Percentiles rank a stretch among this genome's conserved stretches.
These are phyloP conservation scores for Acrocephalus kingi DNA, from an alignment of 2,113 vertebrate genomes.

Conservation along the genomic window DNA sequence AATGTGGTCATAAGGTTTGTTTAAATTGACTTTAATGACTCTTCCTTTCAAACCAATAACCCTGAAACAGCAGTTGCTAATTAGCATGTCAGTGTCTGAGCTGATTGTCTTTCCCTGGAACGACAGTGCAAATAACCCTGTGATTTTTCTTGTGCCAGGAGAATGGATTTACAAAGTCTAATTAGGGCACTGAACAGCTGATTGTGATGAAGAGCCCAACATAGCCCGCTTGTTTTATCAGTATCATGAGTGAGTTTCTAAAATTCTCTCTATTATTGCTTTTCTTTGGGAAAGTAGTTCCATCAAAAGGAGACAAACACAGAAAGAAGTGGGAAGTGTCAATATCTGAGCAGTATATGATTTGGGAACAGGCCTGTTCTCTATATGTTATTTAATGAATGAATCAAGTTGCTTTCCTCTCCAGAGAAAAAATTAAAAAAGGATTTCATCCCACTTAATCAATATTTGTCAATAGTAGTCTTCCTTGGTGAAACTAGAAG, in stretches of 20 bases:
- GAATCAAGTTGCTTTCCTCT: background rate
- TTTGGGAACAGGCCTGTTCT: background rate
- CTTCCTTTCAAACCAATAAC: background rate
- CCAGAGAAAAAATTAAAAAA: background rate
- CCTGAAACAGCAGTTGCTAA: conserved; percentile 6
- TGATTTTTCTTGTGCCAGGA: background rate
- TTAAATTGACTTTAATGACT: background rate
- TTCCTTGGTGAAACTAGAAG: background rate
- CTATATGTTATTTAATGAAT: background rate
- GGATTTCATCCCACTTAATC: background rate
- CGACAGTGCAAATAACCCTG: background rate
- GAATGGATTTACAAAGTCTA: background rate
- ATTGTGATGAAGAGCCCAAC: background rate
- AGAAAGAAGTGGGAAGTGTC: background rate
- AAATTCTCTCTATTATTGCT: background rate
- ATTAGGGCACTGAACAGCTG: background rate
- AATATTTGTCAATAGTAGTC: conserved; percentile 5
- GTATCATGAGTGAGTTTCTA: background rate
- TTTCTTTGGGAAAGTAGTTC: background rate
- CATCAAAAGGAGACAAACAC: background rate
- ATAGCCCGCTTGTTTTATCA: accelerated
- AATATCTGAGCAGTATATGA: background rate
- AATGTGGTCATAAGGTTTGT: background rate
- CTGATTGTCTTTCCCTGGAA: background rate
- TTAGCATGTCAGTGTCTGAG: background rate